Evolutionary conservation across 1,140 invertebrate species (phyloP), one percentile per base, ranked within the genome.

Genomic region (Megathymus violae): DNA sequence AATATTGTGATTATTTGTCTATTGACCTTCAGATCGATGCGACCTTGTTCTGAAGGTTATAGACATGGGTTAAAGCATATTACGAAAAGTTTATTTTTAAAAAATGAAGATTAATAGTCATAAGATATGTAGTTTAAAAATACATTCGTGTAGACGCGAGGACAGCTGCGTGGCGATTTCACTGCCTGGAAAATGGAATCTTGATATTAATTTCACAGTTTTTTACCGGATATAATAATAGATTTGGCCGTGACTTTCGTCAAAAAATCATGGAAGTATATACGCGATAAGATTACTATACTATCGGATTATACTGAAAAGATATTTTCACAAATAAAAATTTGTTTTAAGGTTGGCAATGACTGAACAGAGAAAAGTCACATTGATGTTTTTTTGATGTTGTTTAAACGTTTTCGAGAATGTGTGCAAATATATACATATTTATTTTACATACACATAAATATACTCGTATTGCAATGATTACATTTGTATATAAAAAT

Each of bases 151-250:
- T 54, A 17, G 67, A 40, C 40, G 51, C 38, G 74, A 69, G 43
- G 66, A 67, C 74, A 76, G 74, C 68, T 76, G 74, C 47, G 68
- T 19, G 38, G 59, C 51, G 43, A 71, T 69, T 68, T 74, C 74
- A 74, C 58, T n/a, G 22, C 31, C 51, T 62, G 51, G 54, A 61
- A 73, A 71, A 67, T 67, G 43, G 47, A 38, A 60, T 67, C 43
- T 48, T 67, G 50, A 67, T 64, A 62, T 67, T 58, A 41, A 27
- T 52, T 54, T 9, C 25, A 61, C n/a, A n/a, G n/a, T n/a, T n/a
- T n/a, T n/a, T n/a, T 69, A 50, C 27, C 44, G 44, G 63, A 64
- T 64, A 63, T 58, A 43, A 31, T 31, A 63, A 43, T 64, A 36
- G 52, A 1, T 47, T 17, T 46, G 6, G 13, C 47, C 19, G 25